Percentiles rank a stretch among this genome's conserved stretches.
Conservation (phyloP, 2,113 vertebrate species). For the Eudyptes chrysolophus region DNA sequence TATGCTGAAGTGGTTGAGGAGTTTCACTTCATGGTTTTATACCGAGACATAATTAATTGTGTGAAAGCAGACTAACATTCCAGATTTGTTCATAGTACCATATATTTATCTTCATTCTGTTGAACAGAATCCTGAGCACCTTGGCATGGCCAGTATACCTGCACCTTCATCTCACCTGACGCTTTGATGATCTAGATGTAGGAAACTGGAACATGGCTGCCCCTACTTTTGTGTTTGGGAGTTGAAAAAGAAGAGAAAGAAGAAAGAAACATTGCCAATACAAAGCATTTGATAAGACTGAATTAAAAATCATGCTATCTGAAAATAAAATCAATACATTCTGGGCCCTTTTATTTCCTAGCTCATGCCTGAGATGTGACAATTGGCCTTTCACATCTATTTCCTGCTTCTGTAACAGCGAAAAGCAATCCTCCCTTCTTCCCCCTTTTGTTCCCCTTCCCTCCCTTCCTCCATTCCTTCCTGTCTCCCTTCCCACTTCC, state of each 20-base stretch:
- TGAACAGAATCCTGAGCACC: neutral
- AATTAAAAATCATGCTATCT: neutral
- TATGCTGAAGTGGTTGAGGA: neutral
- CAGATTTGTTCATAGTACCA: neutral
- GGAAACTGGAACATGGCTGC: neutral
- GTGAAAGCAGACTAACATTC: neutral
- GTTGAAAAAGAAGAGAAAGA: neutral
- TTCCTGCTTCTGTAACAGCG: neutral
- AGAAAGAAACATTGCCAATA: neutral
- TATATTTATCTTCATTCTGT: neutral
- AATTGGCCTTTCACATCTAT: neutral
- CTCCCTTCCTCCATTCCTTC: fast-evolving
- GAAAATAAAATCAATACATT: neutral
- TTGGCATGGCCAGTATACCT: neutral
- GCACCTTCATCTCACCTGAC: neutral
- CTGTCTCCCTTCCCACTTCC: neutral
- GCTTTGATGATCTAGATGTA: neutral
- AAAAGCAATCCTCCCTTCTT: neutral
- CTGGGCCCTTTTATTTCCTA: fast-evolving
- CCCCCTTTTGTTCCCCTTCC: fast-evolving
- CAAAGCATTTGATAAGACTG: fast-evolving
- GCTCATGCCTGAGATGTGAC: neutral
- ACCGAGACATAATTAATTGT: neutral
- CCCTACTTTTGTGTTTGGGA: neutral
- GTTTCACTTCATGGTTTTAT: neutral